phyloP scores from a whole-genome alignment of 2,797 vertebrate species.

The Sphenopsis melanotis region DNA sequence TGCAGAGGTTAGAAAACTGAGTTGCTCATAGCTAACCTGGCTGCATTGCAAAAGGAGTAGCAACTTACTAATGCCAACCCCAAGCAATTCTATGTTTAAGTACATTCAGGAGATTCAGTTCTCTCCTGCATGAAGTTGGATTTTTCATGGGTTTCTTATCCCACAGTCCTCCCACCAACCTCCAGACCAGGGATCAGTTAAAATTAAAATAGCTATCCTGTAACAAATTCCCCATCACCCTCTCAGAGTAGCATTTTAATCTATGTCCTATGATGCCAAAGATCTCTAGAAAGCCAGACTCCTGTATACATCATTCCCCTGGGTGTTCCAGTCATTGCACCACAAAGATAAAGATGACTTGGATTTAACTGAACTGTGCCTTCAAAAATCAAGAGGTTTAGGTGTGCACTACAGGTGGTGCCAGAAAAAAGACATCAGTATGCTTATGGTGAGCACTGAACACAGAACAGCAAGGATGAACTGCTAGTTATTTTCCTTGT shows the following conservation, averaged over 20 bases:
- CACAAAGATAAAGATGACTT: neutral
- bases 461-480: neutral
- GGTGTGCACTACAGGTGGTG: neutral
- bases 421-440: neutral
- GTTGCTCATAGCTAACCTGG: rapidly evolving
- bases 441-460: neutral
- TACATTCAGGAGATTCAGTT: neutral
- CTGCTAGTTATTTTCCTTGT: neutral
- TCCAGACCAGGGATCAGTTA: neutral
- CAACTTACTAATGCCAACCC: neutral
- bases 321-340: neutral
- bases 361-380: neutral
- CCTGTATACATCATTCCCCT: neutral
- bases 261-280: neutral
- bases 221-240: neutral
- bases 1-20: neutral
- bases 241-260: neutral
- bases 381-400: neutral
- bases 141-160: neutral
- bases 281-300: neutral
- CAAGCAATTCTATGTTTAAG: neutral
- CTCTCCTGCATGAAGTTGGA: neutral
- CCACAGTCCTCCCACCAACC: neutral
- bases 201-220: neutral
- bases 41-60: neutral